A percentile compares a stretch with the other conserved stretches of the same genome.
These are phyloP conservation scores for Scyliorhinus canicula DNA, from an alignment of 2,797 vertebrate species.

Conservation along the genomic window DNA sequence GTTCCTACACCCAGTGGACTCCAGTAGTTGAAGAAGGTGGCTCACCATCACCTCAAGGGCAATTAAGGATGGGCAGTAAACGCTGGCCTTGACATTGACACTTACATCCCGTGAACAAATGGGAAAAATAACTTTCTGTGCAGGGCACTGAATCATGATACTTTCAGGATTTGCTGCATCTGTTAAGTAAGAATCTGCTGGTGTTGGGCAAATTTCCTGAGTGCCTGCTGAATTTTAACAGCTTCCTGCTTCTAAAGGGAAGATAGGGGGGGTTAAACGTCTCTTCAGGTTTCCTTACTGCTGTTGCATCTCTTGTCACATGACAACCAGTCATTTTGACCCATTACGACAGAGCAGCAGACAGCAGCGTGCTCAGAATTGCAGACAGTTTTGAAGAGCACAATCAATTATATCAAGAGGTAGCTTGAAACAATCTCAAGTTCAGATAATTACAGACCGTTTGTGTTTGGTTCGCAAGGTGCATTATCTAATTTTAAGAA, in stretches of 20 bases:
- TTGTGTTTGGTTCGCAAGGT: background rate
- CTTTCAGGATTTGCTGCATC: background rate
- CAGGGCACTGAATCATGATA: background rate
- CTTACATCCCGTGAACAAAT: background rate
- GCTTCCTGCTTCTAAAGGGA: too few relatives aligned
- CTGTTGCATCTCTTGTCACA: background rate
- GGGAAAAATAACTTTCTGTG: background rate
- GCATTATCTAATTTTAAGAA: slow-evolving; percentile 21
- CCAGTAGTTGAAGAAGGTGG: background rate
- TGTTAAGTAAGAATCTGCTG: background rate
- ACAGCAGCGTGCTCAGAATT: background rate
- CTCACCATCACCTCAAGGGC: background rate
- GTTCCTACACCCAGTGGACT: background rate
- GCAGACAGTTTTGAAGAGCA: slow-evolving; percentile 5
- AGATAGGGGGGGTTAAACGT: background rate
- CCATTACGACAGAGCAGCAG: background rate
- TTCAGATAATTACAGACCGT: background rate
- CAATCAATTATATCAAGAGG: background rate
- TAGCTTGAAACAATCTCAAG: background rate
- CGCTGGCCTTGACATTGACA: background rate
- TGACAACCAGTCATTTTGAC: background rate
- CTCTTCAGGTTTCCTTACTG: background rate
- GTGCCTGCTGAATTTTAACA: background rate
- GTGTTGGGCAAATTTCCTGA: background rate
- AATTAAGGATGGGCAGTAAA: background rate